Base-by-base conservation (phyloP, 2,113 vertebrate genomes). In the Paramormyrops kingsleyae region DNA sequence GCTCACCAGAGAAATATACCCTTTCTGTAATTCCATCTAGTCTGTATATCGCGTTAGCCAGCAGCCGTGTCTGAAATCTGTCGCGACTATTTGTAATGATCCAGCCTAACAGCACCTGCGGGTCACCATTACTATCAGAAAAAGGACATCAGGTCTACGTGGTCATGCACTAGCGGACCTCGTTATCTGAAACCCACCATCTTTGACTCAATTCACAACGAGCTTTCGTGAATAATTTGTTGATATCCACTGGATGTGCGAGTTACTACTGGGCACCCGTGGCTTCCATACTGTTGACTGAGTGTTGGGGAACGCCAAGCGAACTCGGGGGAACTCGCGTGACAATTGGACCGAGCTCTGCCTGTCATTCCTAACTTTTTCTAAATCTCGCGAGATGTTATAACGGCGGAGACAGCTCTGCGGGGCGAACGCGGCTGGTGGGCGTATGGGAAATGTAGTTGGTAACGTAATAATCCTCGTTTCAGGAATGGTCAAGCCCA, bases 181-280 rank as follows among this genome's bases (percentile, higher is more conserved):
- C 50, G 5, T 21, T 87, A 56, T 47, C 85, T 39, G 31, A 53
- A 53, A 53, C 47, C 90, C 87, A 89, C 90, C 90, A 90, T 90
- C 80, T 90, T 74, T 88, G 5, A 12, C 83, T 85, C 27, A 42
- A 42, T n/a, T 44, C 77, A 90, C 52, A 89, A 46, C 80, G 56
- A 85, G 31, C 90, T 86, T 70, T 21, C 15, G 2, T 31, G 6
- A 52, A 13, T 24, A 70, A 42, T 46, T 24, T 46, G 7, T 50
- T 46, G n/a, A 13, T n/a, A 56, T 10, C 42, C 1, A 35, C 44
- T n/a, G 9, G n/a, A 19, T 47, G 21, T 21, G 4, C 13, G 4
- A 50, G 24, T 52, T 88, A 49, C 19, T 21, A 90, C 53, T 89
- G 59, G 88, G 47, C 88, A 47, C 50, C 3, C n/a, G 52, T 46